These are phyloP conservation scores for Corvus cornix DNA, from an alignment of 2,113 vertebrate species.

Conservation along the genomic window DNA sequence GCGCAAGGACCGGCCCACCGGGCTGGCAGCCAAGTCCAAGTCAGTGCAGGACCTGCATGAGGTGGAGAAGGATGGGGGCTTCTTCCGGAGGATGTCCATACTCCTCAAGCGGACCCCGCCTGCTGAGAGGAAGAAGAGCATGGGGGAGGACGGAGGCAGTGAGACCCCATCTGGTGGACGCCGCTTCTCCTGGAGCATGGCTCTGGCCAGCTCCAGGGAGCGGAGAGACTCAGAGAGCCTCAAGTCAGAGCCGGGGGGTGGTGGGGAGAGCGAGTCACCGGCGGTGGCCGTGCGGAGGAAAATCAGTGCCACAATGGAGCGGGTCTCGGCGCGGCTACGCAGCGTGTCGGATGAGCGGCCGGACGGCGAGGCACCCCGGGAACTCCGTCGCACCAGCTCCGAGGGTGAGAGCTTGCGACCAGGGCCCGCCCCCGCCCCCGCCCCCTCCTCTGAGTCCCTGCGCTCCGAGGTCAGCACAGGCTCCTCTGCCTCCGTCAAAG, in stretches of 20 bases:
- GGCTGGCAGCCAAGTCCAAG: slow-evolving; percentile 85
- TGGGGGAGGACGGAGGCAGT: slow-evolving; percentile 73
- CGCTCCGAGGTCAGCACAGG: slow-evolving; percentile 85
- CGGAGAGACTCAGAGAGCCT: slow-evolving; percentile 78
- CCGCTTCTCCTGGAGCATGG: slow-evolving; percentile 83
- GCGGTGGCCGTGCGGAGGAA: slow-evolving; percentile 86
- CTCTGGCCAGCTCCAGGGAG: slow-evolving; percentile 79
- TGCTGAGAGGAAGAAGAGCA: slow-evolving; percentile 79
- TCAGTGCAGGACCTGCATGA: slow-evolving; percentile 92
- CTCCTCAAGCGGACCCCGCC: slow-evolving; percentile 85
- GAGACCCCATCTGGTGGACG: slow-evolving; percentile 67
- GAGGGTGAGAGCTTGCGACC: slow-evolving; percentile 83
- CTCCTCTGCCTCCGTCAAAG: slow-evolving; percentile 70
- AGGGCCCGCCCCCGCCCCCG: slow-evolving; percentile 76
- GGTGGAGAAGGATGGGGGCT: slow-evolving; percentile 86
- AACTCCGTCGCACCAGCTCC: slow-evolving; percentile 83
- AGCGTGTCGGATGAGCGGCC: slow-evolving; percentile 69
- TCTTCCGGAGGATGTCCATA: slow-evolving; percentile 86
- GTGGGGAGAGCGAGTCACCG: slow-evolving; percentile 81
- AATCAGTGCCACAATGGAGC: slow-evolving; percentile 90
- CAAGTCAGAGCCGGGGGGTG: slow-evolving; percentile 67
- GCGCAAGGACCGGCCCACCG: slow-evolving; percentile 57
- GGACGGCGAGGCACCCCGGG: not conserved
- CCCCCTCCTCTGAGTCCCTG: slow-evolving; percentile 89
- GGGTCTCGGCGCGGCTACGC: slow-evolving; percentile 87